Evolutionary conservation across 2,113 vertebrate species (phyloP), one percentile per base, ranked within the genome.

Genomic region (Natator depressus): DNA sequence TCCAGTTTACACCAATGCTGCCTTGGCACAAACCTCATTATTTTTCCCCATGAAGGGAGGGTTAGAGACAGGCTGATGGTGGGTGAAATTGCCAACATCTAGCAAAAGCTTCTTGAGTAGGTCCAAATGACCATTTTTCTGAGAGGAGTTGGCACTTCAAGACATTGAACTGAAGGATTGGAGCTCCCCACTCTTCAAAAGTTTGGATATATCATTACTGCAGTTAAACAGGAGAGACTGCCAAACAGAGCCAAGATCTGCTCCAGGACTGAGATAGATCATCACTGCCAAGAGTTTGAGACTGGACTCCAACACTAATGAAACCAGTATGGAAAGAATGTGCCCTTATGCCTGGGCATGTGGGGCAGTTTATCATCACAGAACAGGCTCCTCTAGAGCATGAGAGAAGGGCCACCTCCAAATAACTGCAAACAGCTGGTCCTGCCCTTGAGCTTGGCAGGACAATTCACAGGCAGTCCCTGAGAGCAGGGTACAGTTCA

Each of bases 331-430:
- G 0, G 11, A 50, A 85, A 62, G 81, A 91, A 2, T 46, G 6
- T 27, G 2, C 89, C 38, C 46, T 88, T 42, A 49, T 83, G 35
- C 13, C 31, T 0, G 0, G 29, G 1, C 11, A 10, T 1, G 0
- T 0, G 2, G n/a, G n/a, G 76, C 38, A n/a, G 55, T 75, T 4
- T 80, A 78, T 47, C 65, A 24, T 49, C 49, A n/a, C 3, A 0
- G 0, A 0, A 0, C 1, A 27, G 47, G 20, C 47, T 24, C 47
- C 80, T 29, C 49, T 54, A 19, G 27, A 38, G 38, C 69, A 13
- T 2, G 19, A 6, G 47, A 2, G 6, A 76, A 76, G 11, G 22
- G 11, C 10, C 72, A 42, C 42, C 38, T 76, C 38, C 72, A 27
- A 76, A 46, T 27, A 3, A 8, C 93, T 50, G 55, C 87, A 50